Evolutionary conservation across 2,113 vertebrate species (phyloP).

Genomic region (Lasiurus borealis): DNA sequence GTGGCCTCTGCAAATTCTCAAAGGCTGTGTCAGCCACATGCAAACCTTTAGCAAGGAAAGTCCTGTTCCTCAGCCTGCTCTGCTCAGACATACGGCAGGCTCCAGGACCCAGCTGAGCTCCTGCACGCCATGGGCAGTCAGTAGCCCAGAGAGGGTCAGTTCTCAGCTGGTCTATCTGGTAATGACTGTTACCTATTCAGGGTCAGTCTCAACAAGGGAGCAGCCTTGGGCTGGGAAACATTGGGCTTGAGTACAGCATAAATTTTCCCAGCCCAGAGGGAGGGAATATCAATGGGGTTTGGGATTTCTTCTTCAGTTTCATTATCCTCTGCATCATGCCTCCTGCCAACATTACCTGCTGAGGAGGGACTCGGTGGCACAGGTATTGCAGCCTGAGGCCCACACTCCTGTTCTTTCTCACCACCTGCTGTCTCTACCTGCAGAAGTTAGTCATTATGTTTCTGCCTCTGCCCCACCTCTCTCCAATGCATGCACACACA

Average conservation of each 20-base stretch:
- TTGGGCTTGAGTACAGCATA: background rate
- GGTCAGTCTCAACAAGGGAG: background rate
- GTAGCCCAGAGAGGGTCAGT: background rate
- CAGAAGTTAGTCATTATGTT: background rate
- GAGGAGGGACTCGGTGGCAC: background rate
- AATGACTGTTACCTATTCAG: background rate
- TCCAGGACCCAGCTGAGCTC: background rate
- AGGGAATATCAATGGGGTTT: rapidly evolving
- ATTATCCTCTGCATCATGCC: background rate
- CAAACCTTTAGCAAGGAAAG: background rate
- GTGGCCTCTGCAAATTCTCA: slow-evolving; percentile 13
- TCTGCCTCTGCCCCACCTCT: background rate
- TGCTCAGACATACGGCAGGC: background rate
- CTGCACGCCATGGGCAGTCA: rapidly evolving
- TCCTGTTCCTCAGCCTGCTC: background rate
- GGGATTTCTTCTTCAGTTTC: slow-evolving; percentile 4
- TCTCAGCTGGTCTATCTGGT: too few relatives aligned
- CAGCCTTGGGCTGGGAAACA: background rate
- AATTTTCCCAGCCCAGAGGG: background rate
- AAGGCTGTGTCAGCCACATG: background rate
- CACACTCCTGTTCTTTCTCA: background rate
- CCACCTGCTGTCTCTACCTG: background rate
- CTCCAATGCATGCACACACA: background rate
- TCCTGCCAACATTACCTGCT: background rate
- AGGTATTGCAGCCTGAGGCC: background rate